A percentile compares a stretch with the other conserved stretches of the same genome.
phyloP scores from a whole-genome alignment of 2,888 invertebrate genomes.

The Acanthosepion esculentum region DNA sequence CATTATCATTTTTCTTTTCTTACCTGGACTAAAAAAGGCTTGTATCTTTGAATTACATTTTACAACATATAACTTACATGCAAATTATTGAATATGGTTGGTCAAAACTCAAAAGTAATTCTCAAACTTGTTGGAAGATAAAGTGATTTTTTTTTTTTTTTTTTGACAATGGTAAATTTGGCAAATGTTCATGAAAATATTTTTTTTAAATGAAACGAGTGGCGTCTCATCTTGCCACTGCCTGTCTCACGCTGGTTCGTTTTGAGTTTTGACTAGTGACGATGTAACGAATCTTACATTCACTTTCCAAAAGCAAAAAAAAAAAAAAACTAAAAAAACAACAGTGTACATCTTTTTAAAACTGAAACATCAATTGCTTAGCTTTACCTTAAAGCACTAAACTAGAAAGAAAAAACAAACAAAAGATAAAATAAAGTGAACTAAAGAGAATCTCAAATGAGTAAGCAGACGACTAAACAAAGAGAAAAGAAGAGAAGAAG shows the following conservation, averaged over 20 bases:
- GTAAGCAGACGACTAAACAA: background rate
- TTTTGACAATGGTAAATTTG: too few relatives aligned
- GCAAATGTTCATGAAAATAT: too few relatives aligned
- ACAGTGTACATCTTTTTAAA: background rate
- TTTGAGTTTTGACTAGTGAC: too few relatives aligned
- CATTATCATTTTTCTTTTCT: too few relatives aligned
- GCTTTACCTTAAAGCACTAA: background rate
- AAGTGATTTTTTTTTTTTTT: too few relatives aligned
- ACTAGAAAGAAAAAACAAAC: background rate
- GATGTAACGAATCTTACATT: background rate
- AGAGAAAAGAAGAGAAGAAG: background rate
- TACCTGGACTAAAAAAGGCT: too few relatives aligned
- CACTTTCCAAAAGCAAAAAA: background rate
- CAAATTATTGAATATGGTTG: too few relatives aligned
- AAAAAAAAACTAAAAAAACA: background rate
- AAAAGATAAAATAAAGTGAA: background rate
- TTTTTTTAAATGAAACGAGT: background rate
- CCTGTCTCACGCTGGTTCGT: background rate
- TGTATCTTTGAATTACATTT: too few relatives aligned
- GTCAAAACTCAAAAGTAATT: too few relatives aligned
- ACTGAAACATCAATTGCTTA: background rate
- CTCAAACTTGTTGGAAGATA: too few relatives aligned
- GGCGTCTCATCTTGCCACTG: background rate
- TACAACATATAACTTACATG: too few relatives aligned
- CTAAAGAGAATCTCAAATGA: background rate